Conservation (phyloP, 2,113 vertebrate species). For the Aspidoscelis tigris region DNA sequence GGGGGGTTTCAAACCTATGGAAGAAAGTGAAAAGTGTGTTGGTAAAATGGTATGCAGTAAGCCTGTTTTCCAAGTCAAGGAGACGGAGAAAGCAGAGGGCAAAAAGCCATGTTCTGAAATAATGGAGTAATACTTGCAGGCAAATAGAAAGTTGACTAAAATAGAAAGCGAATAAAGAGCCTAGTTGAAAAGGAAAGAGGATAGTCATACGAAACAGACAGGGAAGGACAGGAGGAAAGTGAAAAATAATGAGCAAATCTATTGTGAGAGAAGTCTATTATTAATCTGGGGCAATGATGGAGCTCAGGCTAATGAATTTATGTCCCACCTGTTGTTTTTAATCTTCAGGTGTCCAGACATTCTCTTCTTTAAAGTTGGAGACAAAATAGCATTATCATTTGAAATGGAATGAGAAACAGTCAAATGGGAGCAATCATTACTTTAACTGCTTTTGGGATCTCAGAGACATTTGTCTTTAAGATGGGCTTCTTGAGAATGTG, state of each 20-base stretch:
- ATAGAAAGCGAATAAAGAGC: constrained; percentile 31
- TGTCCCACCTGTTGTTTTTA: constrained; percentile 48
- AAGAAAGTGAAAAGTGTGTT: constrained; percentile 29
- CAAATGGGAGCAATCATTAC: constrained; percentile 31
- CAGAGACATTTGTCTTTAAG: constrained; percentile 25
- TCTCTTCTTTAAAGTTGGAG: constrained; percentile 51
- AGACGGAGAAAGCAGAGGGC: constrained; percentile 32
- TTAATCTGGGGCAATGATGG: constrained; percentile 56
- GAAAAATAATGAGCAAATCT: constrained; percentile 52
- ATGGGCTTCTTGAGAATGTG: constrained; percentile 44
- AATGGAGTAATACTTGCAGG: constrained; percentile 24
- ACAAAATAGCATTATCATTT: constrained; percentile 51
- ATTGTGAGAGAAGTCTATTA: constrained; percentile 50
- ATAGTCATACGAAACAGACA: constrained; percentile 27
- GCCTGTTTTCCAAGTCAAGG: constrained; percentile 24
- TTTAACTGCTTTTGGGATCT: constrained; percentile 43
- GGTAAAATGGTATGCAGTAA: constrained; percentile 37
- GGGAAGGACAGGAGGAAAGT: constrained; percentile 47
- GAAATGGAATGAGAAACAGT: constrained; percentile 52
- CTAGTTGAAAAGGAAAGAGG: constrained; percentile 37
- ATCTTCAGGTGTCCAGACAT: constrained; percentile 47
- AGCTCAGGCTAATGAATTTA: constrained; percentile 46
- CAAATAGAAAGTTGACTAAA: constrained; percentile 44
- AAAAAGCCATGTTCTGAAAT: constrained; percentile 39
- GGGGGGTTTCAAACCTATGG: constrained; percentile 3